Percentiles rank a stretch among this genome's conserved stretches.
Conservation (phyloP, 2,888 invertebrate genomes). For the Dione vanillae region DNA sequence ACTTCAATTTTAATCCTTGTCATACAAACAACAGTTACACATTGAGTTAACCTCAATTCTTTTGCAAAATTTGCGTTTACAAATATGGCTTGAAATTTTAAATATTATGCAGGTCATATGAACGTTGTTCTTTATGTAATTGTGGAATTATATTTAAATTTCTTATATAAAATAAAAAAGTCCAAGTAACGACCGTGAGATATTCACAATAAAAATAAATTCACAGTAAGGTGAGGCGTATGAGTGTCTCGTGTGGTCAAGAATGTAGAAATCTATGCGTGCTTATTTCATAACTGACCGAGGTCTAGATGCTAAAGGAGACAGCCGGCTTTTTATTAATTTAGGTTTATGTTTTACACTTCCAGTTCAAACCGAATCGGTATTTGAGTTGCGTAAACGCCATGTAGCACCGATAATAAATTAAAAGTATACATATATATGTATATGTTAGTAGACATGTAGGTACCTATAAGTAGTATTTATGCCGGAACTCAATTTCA, state of each 20-base stretch:
- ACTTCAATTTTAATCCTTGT: background rate
- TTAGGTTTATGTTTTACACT: constrained; percentile 30
- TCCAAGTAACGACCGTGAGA: background rate
- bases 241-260: constrained; percentile 34
- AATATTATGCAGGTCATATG: constrained; percentile 7
- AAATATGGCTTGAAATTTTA: constrained; percentile 8
- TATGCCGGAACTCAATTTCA: background rate
- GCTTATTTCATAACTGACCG: constrained; percentile 37
- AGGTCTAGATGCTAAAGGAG: constrained; percentile 30
- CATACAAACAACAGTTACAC: constrained; percentile 3
- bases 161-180: constrained; percentile 1
- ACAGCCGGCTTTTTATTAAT: constrained; percentile 34
- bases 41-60: background rate
- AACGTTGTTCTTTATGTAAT: background rate
- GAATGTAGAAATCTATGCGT: constrained; percentile 34
- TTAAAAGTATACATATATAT: background rate
- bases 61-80: background rate
- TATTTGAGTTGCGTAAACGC: background rate
- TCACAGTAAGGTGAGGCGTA: constrained; percentile 18
- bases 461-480: background rate
- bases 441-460: background rate
- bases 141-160: background rate
- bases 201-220: constrained; percentile 16
- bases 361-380: constrained; percentile 16
- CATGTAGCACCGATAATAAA: background rate